Evolutionary conservation across 2,113 vertebrate genomes (phyloP), one percentile per base, ranked within the genome.

Genomic region (Pelvicachromis taeniatus): DNA sequence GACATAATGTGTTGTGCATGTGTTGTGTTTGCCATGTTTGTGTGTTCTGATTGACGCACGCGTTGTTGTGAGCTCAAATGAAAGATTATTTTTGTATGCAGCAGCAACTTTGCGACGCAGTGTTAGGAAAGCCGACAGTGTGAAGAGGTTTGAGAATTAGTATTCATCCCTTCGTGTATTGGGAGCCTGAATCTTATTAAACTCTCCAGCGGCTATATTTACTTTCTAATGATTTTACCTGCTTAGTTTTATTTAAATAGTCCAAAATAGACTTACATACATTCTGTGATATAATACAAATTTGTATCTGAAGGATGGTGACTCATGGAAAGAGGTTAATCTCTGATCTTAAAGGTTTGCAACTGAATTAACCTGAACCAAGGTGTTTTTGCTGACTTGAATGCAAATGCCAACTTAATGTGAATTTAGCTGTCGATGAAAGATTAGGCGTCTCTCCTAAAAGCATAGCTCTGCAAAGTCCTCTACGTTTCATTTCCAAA

Each of bases 181-280:
- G 45, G 48, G 16, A 75, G 0, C 0, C 48, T 52, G 31, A 0
- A 50, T 5, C 16, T 52, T 31, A 31, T 0, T 31, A 73, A 73
- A 75, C 26, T 75, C 26, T 33, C 31, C 70, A 52, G 0, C 52
- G 70, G 26, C 42, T 52, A 0, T n/a, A 33, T 52, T 75, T 75
- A 19, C 10, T 52, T 19, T 52, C 42, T 75, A 19, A 50, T 50
- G 4, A 3, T 29, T 45, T 50, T 8, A 29, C 16, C 40, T 48
- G 65, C 68, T 31, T 42, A 75, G 16, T 2, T 26, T 45, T 45
- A 21, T 29, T 48, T 45, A 70, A 70, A 70, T 70, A 48, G 3
- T 70, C 40, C 21, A 70, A 48, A 70, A 70, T 48, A 48, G 21
- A 14, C 3, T 56, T 26, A 56, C 54, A 4, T 21, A 26, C 54